Evolutionary conservation across 2,797 vertebrate genomes (phyloP), one percentile per base, ranked within the genome.

Genomic region (Spinus pinus): DNA sequence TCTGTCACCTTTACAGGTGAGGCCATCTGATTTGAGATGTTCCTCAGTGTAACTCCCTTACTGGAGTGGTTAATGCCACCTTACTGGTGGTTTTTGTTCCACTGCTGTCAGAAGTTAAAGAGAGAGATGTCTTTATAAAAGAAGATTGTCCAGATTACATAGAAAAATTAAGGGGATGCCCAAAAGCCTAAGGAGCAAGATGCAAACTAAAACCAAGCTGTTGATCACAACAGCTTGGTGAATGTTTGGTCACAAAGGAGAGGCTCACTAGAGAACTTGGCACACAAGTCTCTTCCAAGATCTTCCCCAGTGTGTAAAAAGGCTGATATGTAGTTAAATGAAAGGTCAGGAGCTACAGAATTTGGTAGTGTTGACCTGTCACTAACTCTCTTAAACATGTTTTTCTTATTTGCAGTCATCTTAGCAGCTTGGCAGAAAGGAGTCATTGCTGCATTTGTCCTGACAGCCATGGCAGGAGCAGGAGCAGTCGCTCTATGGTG

Each of bases 401-500:
- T 75, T 93, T 23, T 69, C 60, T 88, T 42, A 12, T 77, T 97
- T 97, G 58, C 90, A 98, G 98, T 98, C 39, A 91, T 97, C 80
- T 93, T 98, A 79, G 97, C 98, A 30, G 30, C 96, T 2, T 98
- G 98, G 98, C 96, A 97, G 94, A 98, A 98, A 96, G 96, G 97
- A 71, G 69, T 98, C n/a, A 97, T 98, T 39, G 95, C 95, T 25
- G 49, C 95, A 2, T 79, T 95, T 56, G 80, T 97, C 93, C 92
- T 97, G 1, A 86, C 94, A n/a, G 44, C 71, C 71, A 44, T 97
- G 0, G 80, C 86, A 78, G 96, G 88, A 84, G 91, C 70, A 54
- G 73, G 12, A 54, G 20, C 80, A 18, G 33, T 95, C 1, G 3
- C 50, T 47, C 37, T 65, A 7, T 97, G 94, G 87, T 98, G 90